These are phyloP conservation scores for Ianthella basta DNA, from an alignment of 37 sponge, comb jelly and placozoan species.

Conservation along the genomic window DNA sequence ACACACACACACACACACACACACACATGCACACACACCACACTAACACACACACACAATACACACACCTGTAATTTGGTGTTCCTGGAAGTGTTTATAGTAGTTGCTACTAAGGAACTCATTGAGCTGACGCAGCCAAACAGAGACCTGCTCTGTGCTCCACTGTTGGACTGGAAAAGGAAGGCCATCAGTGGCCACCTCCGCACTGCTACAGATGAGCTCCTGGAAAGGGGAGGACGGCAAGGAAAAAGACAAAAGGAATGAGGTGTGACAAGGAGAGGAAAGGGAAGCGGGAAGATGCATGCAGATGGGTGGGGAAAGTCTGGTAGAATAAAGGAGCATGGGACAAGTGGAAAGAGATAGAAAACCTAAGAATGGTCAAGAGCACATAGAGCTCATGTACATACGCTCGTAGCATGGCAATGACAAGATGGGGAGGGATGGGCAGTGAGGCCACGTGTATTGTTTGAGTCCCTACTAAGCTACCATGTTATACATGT, in stretches of 20 bases:
- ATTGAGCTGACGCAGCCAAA: constrained; percentile 63
- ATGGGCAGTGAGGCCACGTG: too few relatives aligned
- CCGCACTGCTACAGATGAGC: constrained; percentile 3
- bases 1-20: not conserved
- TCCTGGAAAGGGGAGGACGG: not conserved
- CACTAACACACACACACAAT: not conserved
- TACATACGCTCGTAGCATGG: too few relatives aligned
- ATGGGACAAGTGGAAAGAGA: too few relatives aligned
- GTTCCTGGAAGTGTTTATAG: constrained; percentile 37
- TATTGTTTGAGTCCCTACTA: too few relatives aligned
- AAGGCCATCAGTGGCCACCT: constrained; percentile 1
- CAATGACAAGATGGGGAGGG: too few relatives aligned
- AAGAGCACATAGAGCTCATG: too few relatives aligned
- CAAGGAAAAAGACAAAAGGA: not conserved
- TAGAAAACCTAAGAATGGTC: too few relatives aligned
- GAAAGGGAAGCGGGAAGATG: too few relatives aligned
- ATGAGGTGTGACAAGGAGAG: too few relatives aligned
- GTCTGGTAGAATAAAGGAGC: too few relatives aligned
- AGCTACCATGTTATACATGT: too few relatives aligned
- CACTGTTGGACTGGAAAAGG: constrained; percentile 52
- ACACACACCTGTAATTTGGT: constrained; percentile 62
- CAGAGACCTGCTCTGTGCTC: constrained; percentile 34
- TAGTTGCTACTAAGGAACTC: constrained; percentile 46
- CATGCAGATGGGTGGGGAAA: too few relatives aligned
- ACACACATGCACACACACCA: not conserved